phyloP scores from a whole-genome alignment of 2,797 vertebrate species.

The Dermochelys coriacea region DNA sequence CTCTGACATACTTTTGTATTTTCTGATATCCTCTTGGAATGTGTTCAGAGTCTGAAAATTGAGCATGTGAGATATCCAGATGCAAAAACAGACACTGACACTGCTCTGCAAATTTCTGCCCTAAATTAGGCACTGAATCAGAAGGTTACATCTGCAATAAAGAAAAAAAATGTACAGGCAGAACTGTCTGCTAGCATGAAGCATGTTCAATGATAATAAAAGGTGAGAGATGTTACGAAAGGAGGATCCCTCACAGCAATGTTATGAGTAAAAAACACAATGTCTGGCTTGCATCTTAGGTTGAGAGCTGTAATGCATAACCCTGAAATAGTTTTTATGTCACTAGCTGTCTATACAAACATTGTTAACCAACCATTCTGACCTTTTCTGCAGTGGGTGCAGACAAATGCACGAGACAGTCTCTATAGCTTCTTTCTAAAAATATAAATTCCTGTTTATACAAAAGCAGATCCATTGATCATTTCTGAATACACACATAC shows the following conservation, averaged over 20 bases:
- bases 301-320: not conserved
- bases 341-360: slow-evolving; percentile 46
- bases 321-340: slow-evolving; percentile 46
- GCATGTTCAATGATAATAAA: not conserved
- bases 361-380: slow-evolving; percentile 60
- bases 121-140: slow-evolving; percentile 63
- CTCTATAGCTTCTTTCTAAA: slow-evolving; percentile 72
- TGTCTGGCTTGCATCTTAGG: not conserved
- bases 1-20: slow-evolving; percentile 3
- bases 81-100: slow-evolving; percentile 54
- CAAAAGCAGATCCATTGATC: slow-evolving; percentile 57
- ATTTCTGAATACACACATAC: not conserved
- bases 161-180: not conserved
- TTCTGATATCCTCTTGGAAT: not conserved
- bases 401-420: slow-evolving; percentile 63
- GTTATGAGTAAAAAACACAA: not conserved
- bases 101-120: slow-evolving; percentile 43
- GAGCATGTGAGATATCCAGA: slow-evolving; percentile 36
- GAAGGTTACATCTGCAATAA: not conserved
- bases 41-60: slow-evolving; percentile 43
- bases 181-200: not conserved
- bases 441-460: slow-evolving; percentile 66
- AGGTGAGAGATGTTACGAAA: not conserved
- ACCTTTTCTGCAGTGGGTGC: slow-evolving; percentile 61
- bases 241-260: not conserved